Conservation (phyloP, 2,888 invertebrate species). For the Junonia oenone region DNA sequence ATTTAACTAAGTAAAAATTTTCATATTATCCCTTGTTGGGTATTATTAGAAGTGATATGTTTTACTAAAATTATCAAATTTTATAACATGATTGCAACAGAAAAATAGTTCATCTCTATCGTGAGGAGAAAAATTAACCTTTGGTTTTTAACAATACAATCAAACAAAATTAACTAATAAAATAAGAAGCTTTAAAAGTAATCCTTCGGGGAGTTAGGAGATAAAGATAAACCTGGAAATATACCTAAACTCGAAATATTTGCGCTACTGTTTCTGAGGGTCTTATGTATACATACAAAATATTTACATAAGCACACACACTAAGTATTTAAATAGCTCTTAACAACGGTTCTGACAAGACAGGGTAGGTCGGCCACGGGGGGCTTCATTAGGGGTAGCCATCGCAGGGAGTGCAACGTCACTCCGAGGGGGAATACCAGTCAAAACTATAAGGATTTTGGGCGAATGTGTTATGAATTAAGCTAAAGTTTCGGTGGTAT, state of each 20-base stretch:
- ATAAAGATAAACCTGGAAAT: background rate
- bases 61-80: background rate
- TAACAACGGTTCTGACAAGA: slow-evolving; percentile 39
- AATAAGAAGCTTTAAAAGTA: no score
- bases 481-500: background rate
- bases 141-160: no score
- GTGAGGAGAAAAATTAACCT: no score
- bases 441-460: slow-evolving; percentile 9
- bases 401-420: slow-evolving; percentile 50
- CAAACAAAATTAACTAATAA: no score
- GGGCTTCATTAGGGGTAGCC: slow-evolving; percentile 61
- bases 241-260: background rate
- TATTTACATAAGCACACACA: background rate
- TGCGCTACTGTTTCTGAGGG: background rate
- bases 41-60: background rate
- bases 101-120: no score
- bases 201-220: no score
- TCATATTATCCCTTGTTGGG: slow-evolving; percentile 9
- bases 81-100: background rate
- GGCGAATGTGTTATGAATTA: background rate
- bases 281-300: background rate
- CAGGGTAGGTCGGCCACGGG: slow-evolving; percentile 46
- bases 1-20: slow-evolving; percentile 23
- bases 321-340: slow-evolving; percentile 20
- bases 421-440: slow-evolving; percentile 33